phyloP scores from a whole-genome alignment of 2,113 vertebrate species.

The Bubalus kerabau region DNA sequence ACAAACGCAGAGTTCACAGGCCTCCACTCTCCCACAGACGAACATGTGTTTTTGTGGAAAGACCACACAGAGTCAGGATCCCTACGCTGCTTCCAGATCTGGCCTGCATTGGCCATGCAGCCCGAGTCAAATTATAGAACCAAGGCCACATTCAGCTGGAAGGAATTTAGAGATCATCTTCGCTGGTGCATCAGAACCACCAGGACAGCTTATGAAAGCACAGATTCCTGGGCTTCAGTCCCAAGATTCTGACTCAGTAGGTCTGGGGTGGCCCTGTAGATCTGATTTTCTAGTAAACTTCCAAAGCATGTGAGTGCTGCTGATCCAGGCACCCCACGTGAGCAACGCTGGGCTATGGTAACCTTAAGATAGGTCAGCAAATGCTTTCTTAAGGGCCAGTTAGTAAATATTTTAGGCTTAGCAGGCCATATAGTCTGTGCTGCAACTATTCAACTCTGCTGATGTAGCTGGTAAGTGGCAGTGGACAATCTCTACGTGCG shows the following conservation, averaged over 20 bases:
- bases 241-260: background rate
- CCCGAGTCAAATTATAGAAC: background rate
- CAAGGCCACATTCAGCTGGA: conserved; percentile 7
- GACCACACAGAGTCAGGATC: conserved; percentile 28
- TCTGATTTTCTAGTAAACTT: background rate
- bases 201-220: background rate
- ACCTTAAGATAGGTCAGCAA: background rate
- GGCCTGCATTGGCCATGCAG: background rate
- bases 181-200: background rate
- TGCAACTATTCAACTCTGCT: background rate
- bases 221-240: conserved; percentile 14
- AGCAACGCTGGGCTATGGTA: background rate
- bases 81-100: conserved; percentile 35
- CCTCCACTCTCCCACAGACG: conserved; percentile 19
- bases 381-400: background rate
- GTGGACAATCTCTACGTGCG: rapidly evolving
- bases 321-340: background rate
- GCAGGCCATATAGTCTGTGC: background rate
- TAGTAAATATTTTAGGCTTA: background rate
- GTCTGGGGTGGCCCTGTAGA: background rate
- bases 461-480: background rate
- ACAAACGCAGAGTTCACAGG: background rate
- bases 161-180: conserved; percentile 14
- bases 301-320: background rate
- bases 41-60: conserved; percentile 57